Conservation (phyloP, 2,797 vertebrate species). For the Siniperca undulata region DNA sequence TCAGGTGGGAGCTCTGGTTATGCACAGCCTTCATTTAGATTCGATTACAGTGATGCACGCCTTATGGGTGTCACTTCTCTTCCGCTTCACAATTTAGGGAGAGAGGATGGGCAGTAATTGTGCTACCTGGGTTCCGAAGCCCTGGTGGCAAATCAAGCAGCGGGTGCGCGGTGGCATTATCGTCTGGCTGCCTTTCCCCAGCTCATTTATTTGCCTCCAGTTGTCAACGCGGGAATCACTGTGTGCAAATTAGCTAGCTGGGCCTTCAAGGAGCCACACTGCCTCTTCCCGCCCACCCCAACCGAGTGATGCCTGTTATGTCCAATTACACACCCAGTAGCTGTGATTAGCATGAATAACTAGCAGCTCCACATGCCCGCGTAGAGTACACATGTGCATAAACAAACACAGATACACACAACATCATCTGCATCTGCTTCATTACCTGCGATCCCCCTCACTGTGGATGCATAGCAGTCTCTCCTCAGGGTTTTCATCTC, state of each 20-base stretch:
- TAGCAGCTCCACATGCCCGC: conserved; percentile 55
- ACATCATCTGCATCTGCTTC: conserved; percentile 59
- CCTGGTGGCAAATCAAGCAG: conserved; percentile 83
- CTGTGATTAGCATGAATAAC: conserved; percentile 78
- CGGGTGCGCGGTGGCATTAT: conserved; percentile 73
- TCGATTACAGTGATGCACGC: conserved; percentile 89
- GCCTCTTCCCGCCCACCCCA: conserved; percentile 67
- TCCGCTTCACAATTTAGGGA: conserved; percentile 89
- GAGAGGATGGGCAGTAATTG: conserved; percentile 83
- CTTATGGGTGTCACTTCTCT: conserved; percentile 90
- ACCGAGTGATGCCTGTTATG: conserved; percentile 82
- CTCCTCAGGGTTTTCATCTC: conserved; percentile 64
- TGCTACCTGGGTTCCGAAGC: conserved; percentile 82
- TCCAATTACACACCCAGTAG: conserved; percentile 84
- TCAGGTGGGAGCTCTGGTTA: conserved; percentile 86
- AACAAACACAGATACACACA: conserved; percentile 37
- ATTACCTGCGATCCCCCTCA: conserved; percentile 58
- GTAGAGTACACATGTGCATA: conserved; percentile 25
- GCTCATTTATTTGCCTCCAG: conserved; percentile 86
- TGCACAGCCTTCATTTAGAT: conserved; percentile 89
- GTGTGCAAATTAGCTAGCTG: conserved; percentile 82
- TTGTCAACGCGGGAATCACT: conserved; percentile 83
- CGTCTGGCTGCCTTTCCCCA: conserved; percentile 77
- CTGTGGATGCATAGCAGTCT: conserved; percentile 33
- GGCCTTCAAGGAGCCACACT: conserved; percentile 78